phyloP scores from a whole-genome alignment of 2,797 vertebrate species.

The Lutjanus campechanus region DNA sequence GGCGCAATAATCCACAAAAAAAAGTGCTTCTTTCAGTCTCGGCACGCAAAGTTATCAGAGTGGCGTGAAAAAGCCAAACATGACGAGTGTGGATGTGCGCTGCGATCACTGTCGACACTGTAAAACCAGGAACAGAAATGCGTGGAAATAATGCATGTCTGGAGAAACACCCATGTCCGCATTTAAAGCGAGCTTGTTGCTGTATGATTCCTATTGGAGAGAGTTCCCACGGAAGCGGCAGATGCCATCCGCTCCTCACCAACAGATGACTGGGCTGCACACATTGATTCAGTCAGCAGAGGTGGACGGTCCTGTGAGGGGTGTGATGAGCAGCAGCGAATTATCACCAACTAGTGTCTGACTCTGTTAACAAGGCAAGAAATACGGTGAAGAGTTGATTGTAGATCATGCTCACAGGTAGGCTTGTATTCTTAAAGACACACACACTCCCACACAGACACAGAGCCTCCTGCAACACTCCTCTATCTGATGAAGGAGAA shows the following conservation, averaged over 20 bases:
- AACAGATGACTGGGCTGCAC: conserved; percentile 30
- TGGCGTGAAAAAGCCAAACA: conserved; percentile 26
- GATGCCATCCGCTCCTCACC: conserved; percentile 50
- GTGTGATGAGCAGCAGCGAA: conserved; percentile 17
- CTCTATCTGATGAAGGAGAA: background rate
- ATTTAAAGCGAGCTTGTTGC: conserved; percentile 59
- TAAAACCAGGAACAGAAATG: conserved; percentile 58
- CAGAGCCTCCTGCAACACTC: background rate
- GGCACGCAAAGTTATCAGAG: conserved; percentile 65
- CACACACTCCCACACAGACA: conserved; percentile 48
- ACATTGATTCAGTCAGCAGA: conserved; percentile 4
- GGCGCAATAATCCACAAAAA: conserved; percentile 41
- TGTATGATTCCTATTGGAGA: conserved; percentile 70
- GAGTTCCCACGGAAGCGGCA: conserved; percentile 75
- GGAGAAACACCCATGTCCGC: conserved; percentile 83
- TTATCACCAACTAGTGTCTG: conserved; percentile 44
- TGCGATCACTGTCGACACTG: conserved; percentile 48
- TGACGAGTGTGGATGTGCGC: conserved; percentile 21
- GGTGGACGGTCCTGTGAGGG: background rate
- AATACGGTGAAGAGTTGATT: conserved; percentile 57
- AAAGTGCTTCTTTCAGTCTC: conserved; percentile 47
- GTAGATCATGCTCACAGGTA: conserved; percentile 73
- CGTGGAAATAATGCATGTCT: conserved; percentile 67
- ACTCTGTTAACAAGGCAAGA: conserved; percentile 33
- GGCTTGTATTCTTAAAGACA: conserved; percentile 79